Evolutionary conservation across 23 tunicate genomes (phyloP), one percentile per base, ranked within the genome.

Genomic region (Ciona savignyi): DNA sequence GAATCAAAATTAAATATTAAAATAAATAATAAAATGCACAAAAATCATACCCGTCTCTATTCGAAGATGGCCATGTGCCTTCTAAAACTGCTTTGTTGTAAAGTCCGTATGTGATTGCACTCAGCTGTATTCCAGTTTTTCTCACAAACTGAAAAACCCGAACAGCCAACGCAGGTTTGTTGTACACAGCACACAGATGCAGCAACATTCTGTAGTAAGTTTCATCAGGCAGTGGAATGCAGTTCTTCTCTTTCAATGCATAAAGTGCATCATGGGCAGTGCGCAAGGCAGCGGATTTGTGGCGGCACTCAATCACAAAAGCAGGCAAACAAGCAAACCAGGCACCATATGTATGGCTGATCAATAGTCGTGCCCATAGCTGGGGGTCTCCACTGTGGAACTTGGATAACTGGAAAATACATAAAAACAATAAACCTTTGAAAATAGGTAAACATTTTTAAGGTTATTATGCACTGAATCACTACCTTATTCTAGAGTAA

Each of bases 301-400:
- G 76, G 30, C 82, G 68, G 35, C 85, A 74, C 24, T 74, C 72
- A 22, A 67, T 61, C 0, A 72, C 81, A 69, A 73, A 80, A 2
- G 90, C 86, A 3, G 85, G 81, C 32, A 90, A 42, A 35, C 97
- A 90, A 24, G 93, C 97, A 64, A 79, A 90, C 97, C 97, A 90
- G 4, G 73, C 86, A 28, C 97, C 81, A 88, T 83, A 83, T 20
- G 86, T 63, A 62, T 80, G 78, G 30, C 82, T 79, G 0, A 84
- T 77, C 74, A 90, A 68, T 3, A 90, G 66, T 0, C 87, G 79
- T 0, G 90, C 86, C 97, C 97, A 90, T 65, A 84, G 64, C 33
- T 33, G 75, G 6, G 97, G 64, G 66, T 90, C 79, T 20, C 66
- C 60, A 29, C 63, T 63, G 73, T 84, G 70, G 34, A 74, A 62